Evolutionary conservation across 2,888 invertebrate species (phyloP).

Genomic region (Chrysodeixis includens): DNA sequence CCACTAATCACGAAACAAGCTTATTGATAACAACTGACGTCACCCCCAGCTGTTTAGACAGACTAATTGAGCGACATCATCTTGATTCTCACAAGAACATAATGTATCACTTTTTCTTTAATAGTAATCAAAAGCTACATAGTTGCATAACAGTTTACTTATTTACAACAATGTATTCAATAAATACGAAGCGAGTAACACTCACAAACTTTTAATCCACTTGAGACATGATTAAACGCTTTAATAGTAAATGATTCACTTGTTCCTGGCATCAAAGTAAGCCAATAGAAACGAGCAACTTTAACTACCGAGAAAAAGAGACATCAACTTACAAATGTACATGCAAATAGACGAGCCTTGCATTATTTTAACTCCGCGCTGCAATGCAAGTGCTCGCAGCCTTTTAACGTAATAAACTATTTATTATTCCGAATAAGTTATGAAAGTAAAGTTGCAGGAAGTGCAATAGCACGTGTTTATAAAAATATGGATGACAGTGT

Average conservation of each 20-base stretch:
- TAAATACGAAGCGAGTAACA: slow-evolving; percentile 3
- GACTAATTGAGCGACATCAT: neutral
- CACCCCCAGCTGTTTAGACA: neutral
- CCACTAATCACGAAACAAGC: neutral
- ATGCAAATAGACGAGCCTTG: slow-evolving; percentile 25
- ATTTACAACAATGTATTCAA: neutral
- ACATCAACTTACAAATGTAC: slow-evolving; percentile 41
- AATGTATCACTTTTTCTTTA: neutral
- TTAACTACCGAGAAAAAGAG: slow-evolving; percentile 41
- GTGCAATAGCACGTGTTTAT: slow-evolving; percentile 65
- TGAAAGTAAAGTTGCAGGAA: slow-evolving; percentile 74
- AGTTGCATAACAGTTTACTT: neutral
- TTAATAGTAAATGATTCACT: slow-evolving; percentile 35
- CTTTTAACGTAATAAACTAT: slow-evolving; percentile 41
- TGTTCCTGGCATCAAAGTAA: slow-evolving; percentile 40
- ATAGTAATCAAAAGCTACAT: slow-evolving; percentile 5
- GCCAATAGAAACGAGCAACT: slow-evolving; percentile 45
- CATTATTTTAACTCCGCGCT: slow-evolving; percentile 21
- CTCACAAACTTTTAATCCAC: slow-evolving; percentile 10
- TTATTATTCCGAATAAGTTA: slow-evolving; percentile 60
- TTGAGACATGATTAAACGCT: slow-evolving; percentile 19
- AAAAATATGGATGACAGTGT: slow-evolving; percentile 71
- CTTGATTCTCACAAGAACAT: neutral
- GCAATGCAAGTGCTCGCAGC: slow-evolving; percentile 26
- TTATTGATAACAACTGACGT: neutral